Evolutionary conservation across 2,797 vertebrate species (phyloP).

Genomic region (Peromyscus nudipes): DNA sequence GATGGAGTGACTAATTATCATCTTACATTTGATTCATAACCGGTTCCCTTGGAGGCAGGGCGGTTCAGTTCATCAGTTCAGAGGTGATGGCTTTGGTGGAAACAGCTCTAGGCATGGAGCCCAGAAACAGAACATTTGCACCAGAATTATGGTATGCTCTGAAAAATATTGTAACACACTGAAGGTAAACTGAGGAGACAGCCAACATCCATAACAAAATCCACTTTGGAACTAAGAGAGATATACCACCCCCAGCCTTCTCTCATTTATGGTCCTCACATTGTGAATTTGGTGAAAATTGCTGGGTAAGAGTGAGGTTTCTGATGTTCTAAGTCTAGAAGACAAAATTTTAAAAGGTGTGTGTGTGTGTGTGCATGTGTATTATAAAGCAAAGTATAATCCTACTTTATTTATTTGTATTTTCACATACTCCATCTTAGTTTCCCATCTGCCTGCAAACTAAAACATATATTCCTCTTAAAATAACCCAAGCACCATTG

Average conservation of each 20-base stretch:
- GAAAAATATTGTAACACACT: neutral
- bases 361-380: neutral
- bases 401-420: neutral
- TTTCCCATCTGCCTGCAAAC: slow-evolving; percentile 40
- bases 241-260: neutral
- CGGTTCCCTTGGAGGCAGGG: neutral
- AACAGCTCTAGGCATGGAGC: neutral
- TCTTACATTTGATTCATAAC: slow-evolving; percentile 69
- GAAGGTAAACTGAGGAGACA: neutral
- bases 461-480: neutral
- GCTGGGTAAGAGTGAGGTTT: neutral
- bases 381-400: slow-evolving; percentile 7
- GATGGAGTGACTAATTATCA: slow-evolving; percentile 68
- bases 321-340: slow-evolving; percentile 31
- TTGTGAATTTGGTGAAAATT: neutral
- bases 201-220: neutral
- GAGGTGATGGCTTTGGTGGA: neutral
- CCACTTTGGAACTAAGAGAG: neutral
- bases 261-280: neutral
- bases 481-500: neutral
- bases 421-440: neutral
- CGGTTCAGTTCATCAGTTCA: slow-evolving; percentile 28
- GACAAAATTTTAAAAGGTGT: neutral
- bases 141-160: neutral
- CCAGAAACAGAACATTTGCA: neutral